phyloP scores from a whole-genome alignment of 2,113 vertebrate genomes.

The Dromiciops gliroides region DNA sequence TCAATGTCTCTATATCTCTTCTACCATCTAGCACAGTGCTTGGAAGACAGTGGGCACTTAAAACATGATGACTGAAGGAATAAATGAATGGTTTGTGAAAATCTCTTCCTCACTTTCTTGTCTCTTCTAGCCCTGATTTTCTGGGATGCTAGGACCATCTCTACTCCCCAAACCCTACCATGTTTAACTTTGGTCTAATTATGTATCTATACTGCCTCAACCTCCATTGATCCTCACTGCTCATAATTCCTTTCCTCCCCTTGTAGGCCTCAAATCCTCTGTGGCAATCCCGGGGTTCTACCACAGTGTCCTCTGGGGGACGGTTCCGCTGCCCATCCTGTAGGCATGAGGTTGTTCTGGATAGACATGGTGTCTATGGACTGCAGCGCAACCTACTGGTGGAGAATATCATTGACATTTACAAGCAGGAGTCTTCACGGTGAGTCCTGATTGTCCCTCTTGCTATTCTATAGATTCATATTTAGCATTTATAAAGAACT shows the following conservation, averaged over 20 bases:
- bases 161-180: not conserved
- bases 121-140: not conserved
- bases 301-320: constrained; percentile 86
- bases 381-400: constrained; percentile 94
- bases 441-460: constrained; percentile 61
- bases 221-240: not conserved
- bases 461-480: not conserved
- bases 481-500: not conserved
- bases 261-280: constrained; percentile 89
- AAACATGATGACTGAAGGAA: not conserved
- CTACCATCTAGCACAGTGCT: not conserved
- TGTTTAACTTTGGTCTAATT: not conserved
- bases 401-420: constrained; percentile 95
- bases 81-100: not conserved
- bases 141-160: too few relatives aligned
- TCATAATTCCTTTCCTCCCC: not conserved
- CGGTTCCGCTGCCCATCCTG: constrained; percentile 93
- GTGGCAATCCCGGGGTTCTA: constrained; percentile 90
- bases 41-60: not conserved
- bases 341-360: constrained; percentile 92
- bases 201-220: not conserved
- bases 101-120: not conserved
- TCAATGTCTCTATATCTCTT: not conserved
- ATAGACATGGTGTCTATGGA: constrained; percentile 92
- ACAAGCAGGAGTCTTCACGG: constrained; percentile 91